phyloP scores from a whole-genome alignment of 2,888 invertebrate genomes.

The Drosophila pullipes region DNA sequence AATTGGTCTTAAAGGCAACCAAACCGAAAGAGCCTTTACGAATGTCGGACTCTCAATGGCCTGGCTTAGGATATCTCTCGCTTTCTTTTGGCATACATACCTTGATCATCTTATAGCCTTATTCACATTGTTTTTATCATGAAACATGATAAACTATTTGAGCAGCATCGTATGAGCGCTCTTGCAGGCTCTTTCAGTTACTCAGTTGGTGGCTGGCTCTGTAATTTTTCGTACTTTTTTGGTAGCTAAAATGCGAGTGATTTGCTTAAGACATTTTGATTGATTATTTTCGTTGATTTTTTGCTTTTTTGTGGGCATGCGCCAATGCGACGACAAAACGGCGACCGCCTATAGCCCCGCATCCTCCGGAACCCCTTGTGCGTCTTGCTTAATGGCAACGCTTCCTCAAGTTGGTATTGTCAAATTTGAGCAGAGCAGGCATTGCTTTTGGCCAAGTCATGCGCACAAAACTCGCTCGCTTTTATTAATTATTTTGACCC shows the following conservation, averaged over 20 bases:
- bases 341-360: conserved; percentile 19
- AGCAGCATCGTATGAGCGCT: conserved; percentile 31
- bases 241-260: conserved; percentile 79
- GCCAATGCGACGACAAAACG: conserved; percentile 69
- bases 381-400: conserved; percentile 14
- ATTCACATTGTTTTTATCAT: too few relatives aligned
- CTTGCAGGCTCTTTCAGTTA: conserved; percentile 23
- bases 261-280: conserved; percentile 81
- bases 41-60: not conserved
- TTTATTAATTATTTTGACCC: conserved; percentile 80
- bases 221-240: conserved; percentile 52
- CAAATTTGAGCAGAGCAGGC: conserved; percentile 27
- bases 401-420: conserved; percentile 49
- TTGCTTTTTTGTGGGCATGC: conserved; percentile 49
- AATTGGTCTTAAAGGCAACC: not conserved
- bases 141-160: not conserved
- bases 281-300: conserved; percentile 68
- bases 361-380: not conserved
- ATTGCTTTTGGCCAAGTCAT: conserved; percentile 70
- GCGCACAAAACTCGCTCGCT: conserved; percentile 63
- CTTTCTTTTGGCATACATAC: not conserved
- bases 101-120: not conserved
- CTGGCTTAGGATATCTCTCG: not conserved
- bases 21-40: not conserved
- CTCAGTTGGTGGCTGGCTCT: conserved; percentile 43